Evolutionary conservation across 2,888 invertebrate species (phyloP).

Genomic region (Polydesmus complanatus): DNA sequence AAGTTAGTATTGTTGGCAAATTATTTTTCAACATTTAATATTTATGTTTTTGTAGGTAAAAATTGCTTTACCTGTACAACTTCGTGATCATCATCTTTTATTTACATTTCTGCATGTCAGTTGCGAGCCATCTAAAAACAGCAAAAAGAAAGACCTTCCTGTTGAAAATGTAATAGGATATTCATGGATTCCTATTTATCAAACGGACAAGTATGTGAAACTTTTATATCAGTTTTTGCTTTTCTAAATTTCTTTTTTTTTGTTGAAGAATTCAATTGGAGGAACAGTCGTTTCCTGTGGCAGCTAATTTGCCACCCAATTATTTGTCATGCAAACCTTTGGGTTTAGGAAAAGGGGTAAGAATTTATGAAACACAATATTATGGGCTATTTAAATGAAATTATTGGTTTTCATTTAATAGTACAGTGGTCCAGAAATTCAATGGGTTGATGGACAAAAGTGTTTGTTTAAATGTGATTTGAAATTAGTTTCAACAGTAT

Average conservation of each 20-base stretch:
- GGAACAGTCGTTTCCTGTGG: conserved; percentile 67
- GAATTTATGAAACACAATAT: conserved; percentile 3
- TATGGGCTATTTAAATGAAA: too few species aligned
- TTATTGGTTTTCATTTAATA: conserved; percentile 23
- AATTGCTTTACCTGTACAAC: conserved; percentile 68
- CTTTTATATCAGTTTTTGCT: neutral
- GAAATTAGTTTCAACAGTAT: conserved; percentile 75
- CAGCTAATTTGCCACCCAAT: conserved; percentile 71
- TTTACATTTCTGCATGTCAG: conserved; percentile 94
- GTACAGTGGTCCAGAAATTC: conserved; percentile 76
- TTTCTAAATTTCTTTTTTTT: conserved; percentile 12
- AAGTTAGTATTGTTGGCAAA: conserved; percentile 33
- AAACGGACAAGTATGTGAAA: conserved; percentile 49
- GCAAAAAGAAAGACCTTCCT: conserved; percentile 45
- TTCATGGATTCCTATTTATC: conserved; percentile 78
- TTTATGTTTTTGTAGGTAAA: conserved; percentile 45
- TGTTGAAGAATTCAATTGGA: conserved; percentile 58
- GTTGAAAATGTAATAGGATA: conserved; percentile 60
- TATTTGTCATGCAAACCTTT: conserved; percentile 80
- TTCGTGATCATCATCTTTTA: conserved; percentile 75
- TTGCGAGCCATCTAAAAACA: conserved; percentile 53
- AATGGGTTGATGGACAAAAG: conserved; percentile 85
- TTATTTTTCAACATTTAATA: neutral
- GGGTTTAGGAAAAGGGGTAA: conserved; percentile 80
- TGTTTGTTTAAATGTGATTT: conserved; percentile 71